Percentiles rank a stretch among this genome's conserved stretches.
Evolutionary conservation across 2,113 vertebrate species (phyloP).

Genomic region (Callipepla squamata): DNA sequence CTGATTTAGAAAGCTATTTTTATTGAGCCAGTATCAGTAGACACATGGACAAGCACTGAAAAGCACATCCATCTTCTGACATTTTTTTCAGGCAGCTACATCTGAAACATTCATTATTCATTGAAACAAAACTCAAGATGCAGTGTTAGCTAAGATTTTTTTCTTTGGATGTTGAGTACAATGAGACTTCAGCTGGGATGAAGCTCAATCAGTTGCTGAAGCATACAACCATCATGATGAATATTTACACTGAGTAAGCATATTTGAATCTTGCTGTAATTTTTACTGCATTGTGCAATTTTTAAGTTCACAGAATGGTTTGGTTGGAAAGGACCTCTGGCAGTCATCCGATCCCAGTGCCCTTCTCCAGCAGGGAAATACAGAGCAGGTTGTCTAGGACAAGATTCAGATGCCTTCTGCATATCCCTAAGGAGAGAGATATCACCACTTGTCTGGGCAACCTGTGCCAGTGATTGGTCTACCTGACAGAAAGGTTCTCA

Average conservation of each 20-base stretch:
- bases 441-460: background rate
- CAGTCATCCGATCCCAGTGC: background rate
- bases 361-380: background rate
- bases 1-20: background rate
- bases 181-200: constrained; percentile 17
- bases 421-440: background rate
- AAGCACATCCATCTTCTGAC: background rate
- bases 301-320: background rate
- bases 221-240: background rate
- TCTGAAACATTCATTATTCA: constrained; percentile 17
- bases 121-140: constrained; percentile 1
- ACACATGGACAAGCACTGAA: background rate
- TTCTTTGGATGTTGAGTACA: background rate
- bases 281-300: background rate
- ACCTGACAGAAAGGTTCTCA: background rate
- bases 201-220: background rate
- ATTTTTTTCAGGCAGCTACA: background rate
- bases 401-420: background rate
- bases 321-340: background rate
- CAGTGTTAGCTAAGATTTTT: constrained; percentile 4
- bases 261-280: background rate
- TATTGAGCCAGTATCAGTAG: background rate
- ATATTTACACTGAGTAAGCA: constrained; percentile 32
- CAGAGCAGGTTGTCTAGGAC: background rate
- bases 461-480: background rate